Evolutionary conservation across 2,888 invertebrate species (phyloP).

Genomic region (Anarsia innoxiella): DNA sequence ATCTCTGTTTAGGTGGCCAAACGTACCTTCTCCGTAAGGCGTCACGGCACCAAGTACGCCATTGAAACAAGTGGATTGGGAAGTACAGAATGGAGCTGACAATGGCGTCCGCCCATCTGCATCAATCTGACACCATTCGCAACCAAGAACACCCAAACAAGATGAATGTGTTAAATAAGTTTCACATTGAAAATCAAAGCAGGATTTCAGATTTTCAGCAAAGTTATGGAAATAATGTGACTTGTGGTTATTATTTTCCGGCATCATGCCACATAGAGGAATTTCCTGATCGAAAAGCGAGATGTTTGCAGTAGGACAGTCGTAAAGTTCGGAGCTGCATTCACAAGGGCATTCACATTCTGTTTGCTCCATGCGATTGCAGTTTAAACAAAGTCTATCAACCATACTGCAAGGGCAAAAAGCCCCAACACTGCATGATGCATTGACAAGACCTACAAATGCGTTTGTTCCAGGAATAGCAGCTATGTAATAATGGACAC

Average conservation of each 20-base stretch:
- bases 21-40: conserved; percentile 85
- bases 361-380: conserved; percentile 94
- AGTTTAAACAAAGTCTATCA: conserved; percentile 91
- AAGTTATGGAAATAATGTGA: conserved; percentile 67
- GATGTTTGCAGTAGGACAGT: conserved; percentile 48
- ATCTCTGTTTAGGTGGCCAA: conserved; percentile 64
- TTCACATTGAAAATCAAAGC: conserved; percentile 82
- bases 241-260: conserved; percentile 66
- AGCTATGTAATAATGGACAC: conserved; percentile 88
- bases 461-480: conserved; percentile 90
- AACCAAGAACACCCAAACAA: conserved; percentile 86
- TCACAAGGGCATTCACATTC: conserved; percentile 98
- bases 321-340: conserved; percentile 77
- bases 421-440: conserved; percentile 86
- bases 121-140: conserved; percentile 93
- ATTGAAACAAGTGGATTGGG: conserved; percentile 88
- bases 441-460: conserved; percentile 91
- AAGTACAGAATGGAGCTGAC: conserved; percentile 84
- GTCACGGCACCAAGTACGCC: conserved; percentile 88
- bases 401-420: conserved; percentile 96
- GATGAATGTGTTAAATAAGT: conserved; percentile 76
- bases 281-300: conserved; percentile 46
- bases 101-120: conserved; percentile 82
- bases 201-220: conserved; percentile 76
- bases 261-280: conserved; percentile 60